Evolutionary conservation across 2,113 vertebrate genomes (phyloP), one percentile per base, ranked within the genome.

Genomic region (Pavo muticus): DNA sequence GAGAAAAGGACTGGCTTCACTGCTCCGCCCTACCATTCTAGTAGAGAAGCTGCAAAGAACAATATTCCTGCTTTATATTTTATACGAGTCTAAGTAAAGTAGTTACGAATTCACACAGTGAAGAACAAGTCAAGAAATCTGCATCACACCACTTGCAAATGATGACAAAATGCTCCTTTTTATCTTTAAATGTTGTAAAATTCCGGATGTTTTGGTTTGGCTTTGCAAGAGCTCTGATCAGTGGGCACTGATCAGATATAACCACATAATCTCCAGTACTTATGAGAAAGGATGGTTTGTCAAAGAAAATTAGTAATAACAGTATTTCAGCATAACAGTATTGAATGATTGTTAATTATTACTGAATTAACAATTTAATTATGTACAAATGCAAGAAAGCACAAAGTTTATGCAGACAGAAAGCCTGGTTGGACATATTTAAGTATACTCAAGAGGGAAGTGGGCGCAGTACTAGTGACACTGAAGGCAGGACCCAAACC

Each of bases 61-160:
- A 70, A 37, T 44, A 65, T 39, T 80, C 17, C n/a, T 13, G 7
- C 7, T 29, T 83, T 37, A 74, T 42, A 61, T 8, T 71, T 11
- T 14, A 39, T 27, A 4, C 3, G 37, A 75, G 5, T 1, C 2
- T 16, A 77, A 80, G 25, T 84, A 56, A 88, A 86, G 54, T 7
- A 70, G 59, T 29, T 70, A 54, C 1, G 18, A 25, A 42, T 37
- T 75, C 3, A 4, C 47, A 52, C 8, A 67, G 39, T 6, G 10
- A 91, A 94, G 27, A 88, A 4, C 21, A 73, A 91, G 30, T 61
- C 25, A 91, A 88, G 60, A 77, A 91, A 90, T 47, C 4, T 18
- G 40, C 68, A 37, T 50, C 69, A 64, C 8, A 59, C 12, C 67
- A 76, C 64, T 2, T 63, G 32, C 12, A 68, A 68, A 60, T 20